A percentile compares a stretch with the other conserved stretches of the same genome.
Evolutionary conservation across 2,113 vertebrate genomes (phyloP).

Genomic region (Mystacornis crossleyi): DNA sequence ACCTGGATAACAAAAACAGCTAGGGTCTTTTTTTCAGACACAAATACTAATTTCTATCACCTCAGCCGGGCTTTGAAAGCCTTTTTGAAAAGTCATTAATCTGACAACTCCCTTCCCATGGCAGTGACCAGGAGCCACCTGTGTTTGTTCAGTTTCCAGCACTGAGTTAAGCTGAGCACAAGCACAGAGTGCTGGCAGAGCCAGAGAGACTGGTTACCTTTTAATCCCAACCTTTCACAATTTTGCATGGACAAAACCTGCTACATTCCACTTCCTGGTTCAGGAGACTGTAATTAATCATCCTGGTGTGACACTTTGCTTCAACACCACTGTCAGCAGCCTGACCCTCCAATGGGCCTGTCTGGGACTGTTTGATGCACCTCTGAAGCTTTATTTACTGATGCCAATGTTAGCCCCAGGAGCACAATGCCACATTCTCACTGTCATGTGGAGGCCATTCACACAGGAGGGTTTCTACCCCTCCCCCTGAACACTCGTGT

Average conservation of each 20-base stretch:
- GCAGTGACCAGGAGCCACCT: neutral
- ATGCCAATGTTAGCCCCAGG: neutral
- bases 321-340: neutral
- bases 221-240: neutral
- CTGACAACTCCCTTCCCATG: neutral
- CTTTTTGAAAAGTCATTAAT: neutral
- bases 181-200: neutral
- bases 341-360: neutral
- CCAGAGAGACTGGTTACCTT: neutral
- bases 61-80: neutral
- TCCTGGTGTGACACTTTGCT: neutral
- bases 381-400: neutral
- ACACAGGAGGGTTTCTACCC: neutral
- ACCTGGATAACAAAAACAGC: neutral
- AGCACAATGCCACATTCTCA: neutral
- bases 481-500: neutral
- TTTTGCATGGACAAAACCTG: neutral
- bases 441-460: neutral
- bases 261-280: neutral
- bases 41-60: neutral
- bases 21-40: neutral
- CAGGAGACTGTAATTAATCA: neutral
- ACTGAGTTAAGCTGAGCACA: neutral
- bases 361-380: neutral
- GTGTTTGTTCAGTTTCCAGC: neutral